A percentile compares a stretch with the other conserved stretches of the same genome.
Evolutionary conservation across 2,113 vertebrate species (phyloP).

Genomic region (Holacanthus passer): DNA sequence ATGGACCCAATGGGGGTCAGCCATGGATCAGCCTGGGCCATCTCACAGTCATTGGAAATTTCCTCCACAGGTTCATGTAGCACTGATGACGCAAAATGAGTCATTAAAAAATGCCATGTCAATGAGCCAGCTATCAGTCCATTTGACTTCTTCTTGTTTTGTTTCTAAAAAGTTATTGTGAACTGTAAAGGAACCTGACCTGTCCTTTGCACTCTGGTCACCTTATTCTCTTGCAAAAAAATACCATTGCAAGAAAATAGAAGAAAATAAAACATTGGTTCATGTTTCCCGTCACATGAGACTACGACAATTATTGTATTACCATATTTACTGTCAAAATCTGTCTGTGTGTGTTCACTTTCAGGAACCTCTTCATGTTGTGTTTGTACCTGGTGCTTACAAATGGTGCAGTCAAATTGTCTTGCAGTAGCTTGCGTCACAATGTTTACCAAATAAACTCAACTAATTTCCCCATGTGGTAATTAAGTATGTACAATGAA

Average conservation of each 20-base stretch:
- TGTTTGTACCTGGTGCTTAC: slow-evolving; percentile 40
- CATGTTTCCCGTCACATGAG: too few species aligned
- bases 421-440: slow-evolving; percentile 49
- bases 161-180: too few species aligned
- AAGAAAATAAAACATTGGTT: too few species aligned
- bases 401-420: slow-evolving; percentile 50
- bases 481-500: slow-evolving; percentile 72
- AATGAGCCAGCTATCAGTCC: too few species aligned
- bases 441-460: slow-evolving; percentile 70
- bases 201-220: too few species aligned
- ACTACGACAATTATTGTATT: background rate
- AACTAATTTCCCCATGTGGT: slow-evolving; percentile 71
- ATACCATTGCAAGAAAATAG: background rate
- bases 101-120: too few species aligned
- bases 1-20: too few species aligned
- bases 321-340: slow-evolving; percentile 12
- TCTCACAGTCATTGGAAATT: too few species aligned
- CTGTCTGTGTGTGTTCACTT: slow-evolving; percentile 6
- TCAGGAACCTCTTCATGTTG: background rate
- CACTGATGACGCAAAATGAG: background rate
- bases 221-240: background rate
- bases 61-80: background rate
- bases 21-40: too few species aligned
- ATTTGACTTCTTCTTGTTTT: too few species aligned
- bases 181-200: too few species aligned